These are phyloP conservation scores for Acanthisitta chloris DNA, from an alignment of 2,113 vertebrate species.

Conservation along the genomic window DNA sequence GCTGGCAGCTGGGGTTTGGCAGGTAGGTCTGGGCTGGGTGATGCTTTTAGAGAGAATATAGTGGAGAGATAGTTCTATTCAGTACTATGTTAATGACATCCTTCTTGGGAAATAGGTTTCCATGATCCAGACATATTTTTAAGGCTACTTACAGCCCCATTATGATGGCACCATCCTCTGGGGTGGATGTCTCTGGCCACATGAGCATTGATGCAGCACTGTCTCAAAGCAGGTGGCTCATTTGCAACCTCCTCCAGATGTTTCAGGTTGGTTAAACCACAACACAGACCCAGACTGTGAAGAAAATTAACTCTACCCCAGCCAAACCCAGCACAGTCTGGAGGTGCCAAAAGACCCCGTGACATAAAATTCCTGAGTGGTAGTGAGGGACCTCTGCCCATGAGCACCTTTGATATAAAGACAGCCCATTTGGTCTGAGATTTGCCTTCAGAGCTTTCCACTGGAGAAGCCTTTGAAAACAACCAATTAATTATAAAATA, in stretches of 20 bases:
- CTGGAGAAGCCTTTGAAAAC: neutral
- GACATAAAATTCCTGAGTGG: neutral
- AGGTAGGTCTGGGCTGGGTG: neutral
- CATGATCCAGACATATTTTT: neutral
- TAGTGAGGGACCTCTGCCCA: neutral
- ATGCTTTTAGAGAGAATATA: neutral
- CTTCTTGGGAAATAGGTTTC: neutral
- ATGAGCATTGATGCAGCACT: neutral
- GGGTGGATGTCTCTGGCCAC: neutral
- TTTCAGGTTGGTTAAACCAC: neutral
- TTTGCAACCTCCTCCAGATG: neutral
- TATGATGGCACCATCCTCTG: accelerated
- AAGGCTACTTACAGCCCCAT: neutral
- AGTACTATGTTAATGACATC: neutral
- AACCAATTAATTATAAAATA: neutral
- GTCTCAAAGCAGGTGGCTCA: neutral
- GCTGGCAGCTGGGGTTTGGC: neutral
- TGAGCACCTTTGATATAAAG: neutral
- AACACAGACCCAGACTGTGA: no score
- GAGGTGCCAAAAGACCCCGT: neutral
- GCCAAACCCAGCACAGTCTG: no score
- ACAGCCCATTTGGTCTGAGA: neutral
- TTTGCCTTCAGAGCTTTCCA: neutral
- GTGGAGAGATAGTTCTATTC: neutral
- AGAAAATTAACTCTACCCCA: no score